Percentiles rank a stretch among this genome's conserved stretches.
phyloP scores from a whole-genome alignment of 2,888 invertebrate genomes.

The Tiphia femorata region DNA sequence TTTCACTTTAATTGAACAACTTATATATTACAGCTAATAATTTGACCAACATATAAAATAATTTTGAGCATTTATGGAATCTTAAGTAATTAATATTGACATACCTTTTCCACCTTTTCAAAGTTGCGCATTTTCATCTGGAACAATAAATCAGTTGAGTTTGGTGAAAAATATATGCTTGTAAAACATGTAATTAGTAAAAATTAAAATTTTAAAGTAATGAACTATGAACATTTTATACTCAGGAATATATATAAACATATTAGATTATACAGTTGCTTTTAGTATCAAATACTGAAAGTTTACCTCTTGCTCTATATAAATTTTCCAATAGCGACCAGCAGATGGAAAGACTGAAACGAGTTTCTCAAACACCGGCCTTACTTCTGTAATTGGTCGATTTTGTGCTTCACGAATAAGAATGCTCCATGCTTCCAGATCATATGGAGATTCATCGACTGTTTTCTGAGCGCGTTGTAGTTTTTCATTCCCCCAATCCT shows the following conservation, averaged over 20 bases:
- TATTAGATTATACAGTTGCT: no score
- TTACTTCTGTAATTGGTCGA: constrained; percentile 88
- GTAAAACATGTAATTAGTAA: not conserved
- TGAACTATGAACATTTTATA: not conserved
- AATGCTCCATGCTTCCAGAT: constrained; percentile 98
- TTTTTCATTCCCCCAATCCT: constrained; percentile 93
- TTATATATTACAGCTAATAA: constrained; percentile 22
- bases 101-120: constrained; percentile 98
- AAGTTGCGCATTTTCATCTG: constrained; percentile 98
- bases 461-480: constrained; percentile 85
- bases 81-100: constrained; percentile 65
- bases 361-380: constrained; percentile 93
- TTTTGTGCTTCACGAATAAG: constrained; percentile 94
- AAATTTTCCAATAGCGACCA: constrained; percentile 98
- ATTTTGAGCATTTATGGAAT: constrained; percentile 47
- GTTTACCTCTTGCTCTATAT: constrained; percentile 94
- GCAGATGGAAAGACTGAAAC: constrained; percentile 95
- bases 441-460: constrained; percentile 90
- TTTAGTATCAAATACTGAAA: not conserved
- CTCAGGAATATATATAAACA: not conserved
- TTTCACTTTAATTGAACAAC: constrained; percentile 37
- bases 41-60: constrained; percentile 27
- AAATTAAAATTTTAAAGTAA: not conserved
- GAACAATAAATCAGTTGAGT: constrained; percentile 71
- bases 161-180: not conserved